Evolutionary conservation across 2,797 vertebrate species (phyloP).

Genomic region (Meda fulgida): DNA sequence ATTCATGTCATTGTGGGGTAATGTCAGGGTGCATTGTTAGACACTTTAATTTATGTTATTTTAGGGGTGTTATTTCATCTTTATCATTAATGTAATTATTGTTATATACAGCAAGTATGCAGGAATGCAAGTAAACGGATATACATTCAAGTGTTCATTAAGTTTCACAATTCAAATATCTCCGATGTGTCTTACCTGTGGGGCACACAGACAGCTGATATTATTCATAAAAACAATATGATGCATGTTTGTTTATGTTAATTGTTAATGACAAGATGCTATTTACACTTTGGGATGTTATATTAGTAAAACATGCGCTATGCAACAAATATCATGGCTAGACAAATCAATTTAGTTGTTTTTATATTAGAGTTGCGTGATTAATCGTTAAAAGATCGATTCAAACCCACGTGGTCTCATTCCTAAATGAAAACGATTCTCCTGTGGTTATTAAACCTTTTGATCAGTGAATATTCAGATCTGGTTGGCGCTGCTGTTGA

Average conservation of each 20-base stretch:
- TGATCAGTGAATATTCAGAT: not conserved
- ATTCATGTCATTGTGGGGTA: not conserved
- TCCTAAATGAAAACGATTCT: not conserved
- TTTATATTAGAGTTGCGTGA: not conserved
- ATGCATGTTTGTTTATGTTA: constrained; percentile 48
- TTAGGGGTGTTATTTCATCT: not conserved
- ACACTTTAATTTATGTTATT: constrained; percentile 10
- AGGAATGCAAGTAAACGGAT: constrained; percentile 31
- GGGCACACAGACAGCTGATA: constrained; percentile 50
- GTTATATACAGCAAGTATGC: constrained; percentile 24
- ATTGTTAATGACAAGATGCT: constrained; percentile 46
- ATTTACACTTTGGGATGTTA: constrained; percentile 9
- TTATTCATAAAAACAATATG: constrained; percentile 48
- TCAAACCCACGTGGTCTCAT: not conserved
- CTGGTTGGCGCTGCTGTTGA: not conserved
- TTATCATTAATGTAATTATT: constrained; percentile 33
- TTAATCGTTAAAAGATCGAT: not conserved
- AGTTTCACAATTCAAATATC: constrained; percentile 17
- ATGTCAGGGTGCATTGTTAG: constrained; percentile 14
- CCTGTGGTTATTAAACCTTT: not conserved
- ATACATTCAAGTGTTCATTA: constrained; percentile 1
- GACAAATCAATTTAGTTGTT: not conserved
- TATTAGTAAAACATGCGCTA: constrained; percentile 47
- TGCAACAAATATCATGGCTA: constrained; percentile 21
- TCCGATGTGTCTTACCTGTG: constrained; percentile 58